Conservation (phyloP, 2,888 invertebrate species). For the Cosmia trapezina region DNA sequence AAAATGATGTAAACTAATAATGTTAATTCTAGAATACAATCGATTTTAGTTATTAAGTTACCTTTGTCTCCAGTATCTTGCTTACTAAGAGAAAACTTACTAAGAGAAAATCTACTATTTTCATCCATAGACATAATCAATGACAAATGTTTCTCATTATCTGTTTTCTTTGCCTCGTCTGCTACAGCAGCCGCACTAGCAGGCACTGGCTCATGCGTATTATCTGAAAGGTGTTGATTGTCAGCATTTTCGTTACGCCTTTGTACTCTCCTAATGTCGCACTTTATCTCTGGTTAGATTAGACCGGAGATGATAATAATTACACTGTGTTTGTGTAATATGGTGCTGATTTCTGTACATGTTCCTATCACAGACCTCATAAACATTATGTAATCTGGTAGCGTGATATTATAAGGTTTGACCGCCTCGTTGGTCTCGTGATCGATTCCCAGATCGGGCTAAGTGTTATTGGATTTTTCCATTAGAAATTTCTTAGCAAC, state of each 20-base stretch:
- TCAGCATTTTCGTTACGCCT: constrained; percentile 15
- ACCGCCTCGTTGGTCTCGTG: too few species aligned
- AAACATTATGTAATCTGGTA: background rate
- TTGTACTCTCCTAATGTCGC: constrained; percentile 31
- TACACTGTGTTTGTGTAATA: background rate
- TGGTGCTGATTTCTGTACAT: constrained; percentile 17
- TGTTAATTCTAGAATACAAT: background rate
- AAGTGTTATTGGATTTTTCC: too few species aligned
- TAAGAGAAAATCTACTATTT: background rate
- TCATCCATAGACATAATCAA: background rate
- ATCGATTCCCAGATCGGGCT: too few species aligned
- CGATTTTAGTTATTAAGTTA: background rate
- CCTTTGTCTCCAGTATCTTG: background rate
- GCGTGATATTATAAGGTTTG: too few species aligned
- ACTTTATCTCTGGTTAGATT: constrained; percentile 25
- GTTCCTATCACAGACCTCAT: background rate
- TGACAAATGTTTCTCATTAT: constrained; percentile 27
- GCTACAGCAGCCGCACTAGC: constrained; percentile 17
- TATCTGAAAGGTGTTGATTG: constrained; percentile 26
- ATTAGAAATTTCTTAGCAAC: too few species aligned
- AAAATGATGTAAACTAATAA: background rate
- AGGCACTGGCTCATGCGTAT: background rate
- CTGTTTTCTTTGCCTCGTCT: constrained; percentile 12
- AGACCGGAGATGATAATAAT: background rate
- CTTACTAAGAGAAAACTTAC: background rate